Evolutionary conservation across 2,888 invertebrate genomes (phyloP), one percentile per base, ranked within the genome.

Genomic region (Drosophila putrida): DNA sequence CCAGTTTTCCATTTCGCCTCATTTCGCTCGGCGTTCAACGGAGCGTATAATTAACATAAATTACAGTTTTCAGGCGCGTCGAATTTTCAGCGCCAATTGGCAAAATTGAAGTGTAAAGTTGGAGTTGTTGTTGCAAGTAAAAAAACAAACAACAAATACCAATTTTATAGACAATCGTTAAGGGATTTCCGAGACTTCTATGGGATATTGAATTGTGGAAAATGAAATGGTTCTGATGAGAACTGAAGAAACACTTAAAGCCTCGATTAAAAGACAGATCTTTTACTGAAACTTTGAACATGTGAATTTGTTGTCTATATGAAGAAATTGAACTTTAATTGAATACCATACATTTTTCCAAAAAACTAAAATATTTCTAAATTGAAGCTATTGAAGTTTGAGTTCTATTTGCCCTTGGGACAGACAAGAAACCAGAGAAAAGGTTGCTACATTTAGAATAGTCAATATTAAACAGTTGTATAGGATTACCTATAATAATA

Each of bases 21-120:
- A 38, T 59, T 64, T 36, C 51, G 44, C 50, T 62, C 41, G 46
- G 61, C 67, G 76, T 64, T 80, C 85, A 85, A 47, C 82, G 78
- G 85, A 82, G 82, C 82, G 69, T 78, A 78, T 82, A 82, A 82
- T 82, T 82, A 80, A 72, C 70, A 64, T 58, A 71, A 84, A 72
- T 82, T 69, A 68, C 71, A 68, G 38, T 69, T 57, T 43, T 35
- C 59, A 38, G 71, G 62, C 71, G 63, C 66, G 51, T 62, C 70
- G 35, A 69, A 55, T 69, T 67, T 72, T 60, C 47, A 53, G 59
- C 57, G 20, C 33, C 53, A 60, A 50, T 58, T 50, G 58, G 46
- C 65, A 33, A 63, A 51, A 36, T 13, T 49, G 11, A 69, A 41
- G 51, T 55, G 54, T 57, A 64, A 54, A 54, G 54, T 38, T 13